These are phyloP conservation scores for Andrena dorsata DNA, from an alignment of 2,888 invertebrate species.

Conservation along the genomic window DNA sequence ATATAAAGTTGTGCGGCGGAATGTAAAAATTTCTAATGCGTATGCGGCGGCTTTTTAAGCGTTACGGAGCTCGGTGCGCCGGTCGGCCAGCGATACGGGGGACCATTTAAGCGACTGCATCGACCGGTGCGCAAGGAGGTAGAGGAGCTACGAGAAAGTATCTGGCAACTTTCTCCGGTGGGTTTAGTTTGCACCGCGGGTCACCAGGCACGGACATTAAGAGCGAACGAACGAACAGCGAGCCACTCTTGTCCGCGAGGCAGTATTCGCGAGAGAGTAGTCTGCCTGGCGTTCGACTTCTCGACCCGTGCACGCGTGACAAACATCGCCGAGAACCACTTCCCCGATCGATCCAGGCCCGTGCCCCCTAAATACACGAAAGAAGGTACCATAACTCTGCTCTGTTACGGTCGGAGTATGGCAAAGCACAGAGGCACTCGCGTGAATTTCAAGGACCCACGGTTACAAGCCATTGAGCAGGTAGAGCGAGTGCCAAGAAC, in stretches of 20 bases:
- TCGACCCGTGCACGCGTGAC: not conserved
- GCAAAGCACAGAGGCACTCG: conserved; percentile 37
- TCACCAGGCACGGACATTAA: conserved; percentile 83
- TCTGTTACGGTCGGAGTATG: not conserved
- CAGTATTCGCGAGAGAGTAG: conserved; percentile 37
- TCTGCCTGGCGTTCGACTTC: conserved; percentile 10
- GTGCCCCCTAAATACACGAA: not conserved
- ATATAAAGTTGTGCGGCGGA: not conserved
- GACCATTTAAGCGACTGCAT: conserved; percentile 81
- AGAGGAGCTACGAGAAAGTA: conserved; percentile 81
- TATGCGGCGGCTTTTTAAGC: not conserved
- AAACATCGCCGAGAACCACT: not conserved
- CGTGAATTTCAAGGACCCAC: conserved; percentile 45
- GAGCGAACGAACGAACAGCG: conserved; percentile 76
- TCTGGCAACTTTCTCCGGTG: conserved; percentile 82
- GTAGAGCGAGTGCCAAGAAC: conserved; percentile 51
- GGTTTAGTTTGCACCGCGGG: conserved; percentile 83
- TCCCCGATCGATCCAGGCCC: not conserved
- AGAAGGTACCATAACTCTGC: not conserved
- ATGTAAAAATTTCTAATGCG: conserved; percentile 17
- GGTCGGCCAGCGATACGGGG: conserved; percentile 65
- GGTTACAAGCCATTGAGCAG: conserved; percentile 37
- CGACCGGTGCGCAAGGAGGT: conserved; percentile 74
- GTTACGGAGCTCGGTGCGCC: conserved; percentile 21
- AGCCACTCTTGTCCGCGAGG: conserved; percentile 48